phyloP scores from a whole-genome alignment of 2,888 invertebrate species.

The Mythimna albipuncta region DNA sequence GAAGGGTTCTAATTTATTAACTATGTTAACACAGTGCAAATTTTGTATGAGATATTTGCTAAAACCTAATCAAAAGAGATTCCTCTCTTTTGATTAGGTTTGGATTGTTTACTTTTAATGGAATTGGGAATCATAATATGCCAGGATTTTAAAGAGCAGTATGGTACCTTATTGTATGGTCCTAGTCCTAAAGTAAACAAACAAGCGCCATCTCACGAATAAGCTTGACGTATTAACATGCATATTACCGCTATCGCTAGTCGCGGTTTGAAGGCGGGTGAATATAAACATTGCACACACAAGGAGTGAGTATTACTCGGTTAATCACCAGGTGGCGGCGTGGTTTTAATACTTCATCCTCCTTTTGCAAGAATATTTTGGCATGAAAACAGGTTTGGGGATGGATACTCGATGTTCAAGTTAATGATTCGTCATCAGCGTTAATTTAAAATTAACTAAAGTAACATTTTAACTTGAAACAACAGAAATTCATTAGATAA shows the following conservation, averaged over 20 bases:
- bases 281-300: constrained; percentile 55
- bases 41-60: constrained; percentile 3
- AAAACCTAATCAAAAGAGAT: not conserved
- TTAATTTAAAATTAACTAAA: not conserved
- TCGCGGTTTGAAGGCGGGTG: constrained; percentile 33
- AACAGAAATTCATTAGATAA: not conserved
- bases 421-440: not conserved
- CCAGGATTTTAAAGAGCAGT: not conserved
- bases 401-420: not conserved
- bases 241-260: constrained; percentile 33
- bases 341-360: constrained; percentile 36
- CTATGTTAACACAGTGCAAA: not conserved
- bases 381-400: not conserved
- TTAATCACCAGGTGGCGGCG: constrained; percentile 72
- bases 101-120: not conserved
- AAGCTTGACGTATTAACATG: constrained; percentile 44
- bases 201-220: constrained; percentile 72
- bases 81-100: too few species aligned
- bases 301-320: constrained; percentile 31
- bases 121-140: not conserved
- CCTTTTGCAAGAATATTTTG: constrained; percentile 15
- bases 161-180: constrained; percentile 10
- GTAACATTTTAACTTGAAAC: not conserved
- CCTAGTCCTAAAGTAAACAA: constrained; percentile 46
- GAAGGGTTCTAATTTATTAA: constrained; percentile 2